phyloP scores from a whole-genome alignment of 2,888 invertebrate species.

The Palloptera scutellata region DNA sequence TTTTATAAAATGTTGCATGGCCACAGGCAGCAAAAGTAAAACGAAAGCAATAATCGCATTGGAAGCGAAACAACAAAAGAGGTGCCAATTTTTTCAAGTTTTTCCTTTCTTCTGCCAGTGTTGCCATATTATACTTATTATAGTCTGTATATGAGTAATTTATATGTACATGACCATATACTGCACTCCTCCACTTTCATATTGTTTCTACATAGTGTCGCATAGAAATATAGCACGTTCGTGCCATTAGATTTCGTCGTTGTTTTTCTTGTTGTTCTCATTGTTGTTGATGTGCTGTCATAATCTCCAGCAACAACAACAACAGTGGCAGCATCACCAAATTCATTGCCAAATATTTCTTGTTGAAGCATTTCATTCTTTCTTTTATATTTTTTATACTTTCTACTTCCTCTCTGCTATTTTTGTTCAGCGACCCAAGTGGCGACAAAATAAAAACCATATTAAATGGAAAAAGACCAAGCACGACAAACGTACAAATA shows the following conservation, averaged over 20 bases:
- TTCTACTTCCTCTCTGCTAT: background rate
- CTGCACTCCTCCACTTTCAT: background rate
- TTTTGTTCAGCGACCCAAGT: background rate
- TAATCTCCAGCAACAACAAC: background rate
- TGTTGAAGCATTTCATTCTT: background rate
- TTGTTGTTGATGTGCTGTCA: slow-evolving; percentile 12
- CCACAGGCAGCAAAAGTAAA: slow-evolving; percentile 3
- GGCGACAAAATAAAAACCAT: no score
- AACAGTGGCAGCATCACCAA: background rate
- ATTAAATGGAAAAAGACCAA: no score
- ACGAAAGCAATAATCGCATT: slow-evolving; percentile 11
- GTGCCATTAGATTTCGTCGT: background rate
- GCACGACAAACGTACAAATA: no score
- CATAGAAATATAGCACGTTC: background rate
- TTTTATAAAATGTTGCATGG: slow-evolving; percentile 9
- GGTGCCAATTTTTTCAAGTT: background rate
- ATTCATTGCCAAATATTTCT: slow-evolving; percentile 15
- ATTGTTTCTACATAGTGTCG: background rate
- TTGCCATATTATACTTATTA: no score
- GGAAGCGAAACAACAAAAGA: slow-evolving; percentile 12
- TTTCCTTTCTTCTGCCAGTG: no score
- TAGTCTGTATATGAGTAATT: no score
- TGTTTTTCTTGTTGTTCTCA: background rate
- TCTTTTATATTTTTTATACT: background rate
- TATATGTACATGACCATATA: background rate